Base-by-base conservation (phyloP, 2,797 vertebrate genomes). In the Cuculus canorus region DNA sequence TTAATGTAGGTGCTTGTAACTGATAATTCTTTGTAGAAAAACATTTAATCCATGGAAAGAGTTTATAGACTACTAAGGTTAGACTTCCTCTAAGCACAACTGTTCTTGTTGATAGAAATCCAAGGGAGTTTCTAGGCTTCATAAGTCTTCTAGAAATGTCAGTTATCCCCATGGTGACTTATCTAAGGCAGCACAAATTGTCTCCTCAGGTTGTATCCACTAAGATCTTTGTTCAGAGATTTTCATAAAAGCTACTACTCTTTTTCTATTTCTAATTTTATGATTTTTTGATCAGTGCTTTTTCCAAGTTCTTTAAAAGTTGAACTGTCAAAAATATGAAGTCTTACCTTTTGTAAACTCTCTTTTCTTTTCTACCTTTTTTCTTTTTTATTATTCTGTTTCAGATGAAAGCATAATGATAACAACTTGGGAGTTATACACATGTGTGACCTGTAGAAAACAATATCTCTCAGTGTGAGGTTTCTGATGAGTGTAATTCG, bases 401-500 rank as follows among this genome's bases (percentile, higher is more conserved):
- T 96, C 37, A 87, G 47, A 77, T 63, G 19, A 28, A 86, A 91
- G 43, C 13, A 81, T 88, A 86, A 91, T 77, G n/a, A 54, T 54
- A 32, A 54, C 53, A 54, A 54, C 30, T 54, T 54, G 53, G 30
- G 53, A 54, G 30, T 54, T 53, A 54, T 53, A 18, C 54, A 54
- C 53, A 54, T 54, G 53, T 30, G 17, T 83, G 73, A 82, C 72
- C 43, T 80, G 50, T 39, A 88, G 77, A 87, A 89, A 94, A 75
- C 43, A 77, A 79, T 86, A 95, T 90, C 60, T 91, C 45, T 86
- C 72, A 50, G 39, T 65, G 21, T 69, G 43, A 96, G 70, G 88
- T 94, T 92, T 92, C 89, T 86, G 63, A 89, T 80, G 69, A 87
- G 68, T 69, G 72, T 79, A 92, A 86, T 93, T 92, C 57, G 75